phyloP scores from a whole-genome alignment of 2,797 vertebrate species.

The Anguilla anguilla region DNA sequence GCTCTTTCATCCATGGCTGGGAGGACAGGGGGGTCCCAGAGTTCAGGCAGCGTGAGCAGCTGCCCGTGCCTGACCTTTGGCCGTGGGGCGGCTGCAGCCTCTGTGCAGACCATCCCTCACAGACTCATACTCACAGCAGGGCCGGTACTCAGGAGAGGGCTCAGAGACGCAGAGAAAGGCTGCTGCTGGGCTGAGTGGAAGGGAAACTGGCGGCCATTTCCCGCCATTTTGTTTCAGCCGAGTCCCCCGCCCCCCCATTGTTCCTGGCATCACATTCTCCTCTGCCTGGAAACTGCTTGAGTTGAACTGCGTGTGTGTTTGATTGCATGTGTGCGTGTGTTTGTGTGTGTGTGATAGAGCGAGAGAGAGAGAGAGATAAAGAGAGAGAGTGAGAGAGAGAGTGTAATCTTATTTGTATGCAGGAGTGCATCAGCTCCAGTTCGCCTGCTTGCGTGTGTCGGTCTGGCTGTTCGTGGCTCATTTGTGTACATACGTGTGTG shows the following conservation, averaged over 20 bases:
- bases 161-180: not conserved
- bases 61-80: no score
- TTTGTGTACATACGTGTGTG: not conserved
- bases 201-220: not conserved
- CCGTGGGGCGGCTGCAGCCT: no score
- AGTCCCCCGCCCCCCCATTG: not conserved
- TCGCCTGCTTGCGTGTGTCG: not conserved
- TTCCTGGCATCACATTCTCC: not conserved
- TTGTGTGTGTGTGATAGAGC: no score
- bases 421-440: not conserved
- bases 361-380: no score
- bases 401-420: not conserved
- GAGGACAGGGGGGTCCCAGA: no score
- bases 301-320: no score
- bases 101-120: no score
- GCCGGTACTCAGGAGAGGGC: not conserved
- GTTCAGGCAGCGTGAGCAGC: no score
- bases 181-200: not conserved
- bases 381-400: not conserved
- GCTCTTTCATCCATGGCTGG: not conserved
- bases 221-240: not conserved
- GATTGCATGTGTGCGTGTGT: no score
- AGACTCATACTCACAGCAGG: not conserved
- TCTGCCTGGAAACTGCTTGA: not conserved
- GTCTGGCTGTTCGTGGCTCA: not conserved